Evolutionary conservation across 2,113 vertebrate genomes (phyloP).

Genomic region (Grantiella picta): DNA sequence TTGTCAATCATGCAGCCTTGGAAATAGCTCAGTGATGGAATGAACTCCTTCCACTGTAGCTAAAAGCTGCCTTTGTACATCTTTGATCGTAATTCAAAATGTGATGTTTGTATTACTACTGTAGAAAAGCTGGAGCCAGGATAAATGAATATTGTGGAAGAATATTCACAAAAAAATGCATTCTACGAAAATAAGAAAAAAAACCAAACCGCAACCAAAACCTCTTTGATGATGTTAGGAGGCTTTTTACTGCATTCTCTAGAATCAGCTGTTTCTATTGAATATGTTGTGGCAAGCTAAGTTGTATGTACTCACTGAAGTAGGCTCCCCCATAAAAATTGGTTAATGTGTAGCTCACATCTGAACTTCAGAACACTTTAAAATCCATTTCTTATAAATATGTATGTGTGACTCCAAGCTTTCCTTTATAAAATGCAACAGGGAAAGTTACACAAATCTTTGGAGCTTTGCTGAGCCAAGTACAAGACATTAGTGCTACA

Average conservation of each 20-base stretch:
- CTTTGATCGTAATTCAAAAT: neutral
- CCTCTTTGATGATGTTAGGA: neutral
- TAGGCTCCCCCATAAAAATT: neutral
- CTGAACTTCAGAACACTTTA: neutral
- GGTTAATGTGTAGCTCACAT: neutral
- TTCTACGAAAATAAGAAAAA: neutral
- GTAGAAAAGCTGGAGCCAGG: neutral
- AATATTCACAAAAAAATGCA: neutral
- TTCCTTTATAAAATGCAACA: neutral
- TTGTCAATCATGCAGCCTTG: conserved; percentile 23
- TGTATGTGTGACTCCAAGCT: neutral
- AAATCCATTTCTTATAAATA: neutral
- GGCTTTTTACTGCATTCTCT: neutral
- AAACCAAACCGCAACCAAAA: neutral
- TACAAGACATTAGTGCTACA: fast-evolving
- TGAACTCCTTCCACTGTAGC: neutral
- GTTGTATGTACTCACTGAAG: neutral
- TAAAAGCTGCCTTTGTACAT: neutral
- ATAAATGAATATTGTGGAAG: neutral
- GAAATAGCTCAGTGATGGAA: conserved; percentile 1
- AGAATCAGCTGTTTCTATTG: neutral
- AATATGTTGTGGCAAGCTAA: neutral
- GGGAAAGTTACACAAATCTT: neutral
- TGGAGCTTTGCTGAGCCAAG: neutral
- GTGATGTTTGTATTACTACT: neutral